These are phyloP conservation scores for Pteromalus puparum DNA, from an alignment of 1,140 invertebrate species.

Conservation along the genomic window DNA sequence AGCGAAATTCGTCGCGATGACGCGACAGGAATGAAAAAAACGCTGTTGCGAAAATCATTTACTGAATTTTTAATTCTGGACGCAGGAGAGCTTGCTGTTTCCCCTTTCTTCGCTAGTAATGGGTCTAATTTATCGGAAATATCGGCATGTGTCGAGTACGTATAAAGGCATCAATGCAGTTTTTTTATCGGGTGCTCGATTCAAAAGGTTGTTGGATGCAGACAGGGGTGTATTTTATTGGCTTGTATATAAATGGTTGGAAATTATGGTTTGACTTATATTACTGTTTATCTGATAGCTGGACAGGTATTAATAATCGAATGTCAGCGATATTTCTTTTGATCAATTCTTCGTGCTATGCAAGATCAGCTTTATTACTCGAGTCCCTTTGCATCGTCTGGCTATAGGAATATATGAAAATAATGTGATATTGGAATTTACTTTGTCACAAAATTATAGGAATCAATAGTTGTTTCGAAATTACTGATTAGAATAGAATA, in stretches of 20 bases:
- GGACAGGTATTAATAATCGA: too few relatives aligned
- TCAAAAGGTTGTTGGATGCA: not conserved
- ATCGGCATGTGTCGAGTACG: slow-evolving; percentile 1
- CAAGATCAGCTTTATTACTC: not conserved
- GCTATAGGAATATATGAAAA: too few relatives aligned
- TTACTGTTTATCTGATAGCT: not conserved
- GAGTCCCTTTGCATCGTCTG: too few relatives aligned
- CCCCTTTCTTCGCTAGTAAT: slow-evolving; percentile 1
- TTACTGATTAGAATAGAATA: too few relatives aligned
- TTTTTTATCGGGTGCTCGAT: not conserved
- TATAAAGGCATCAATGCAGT: not conserved
- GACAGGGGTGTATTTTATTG: not conserved
- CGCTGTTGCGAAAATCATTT: slow-evolving; percentile 20
- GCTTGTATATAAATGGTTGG: not conserved
- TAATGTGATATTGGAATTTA: too few relatives aligned
- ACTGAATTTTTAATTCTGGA: slow-evolving; percentile 28
- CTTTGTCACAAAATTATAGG: too few relatives aligned
- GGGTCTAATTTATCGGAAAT: slow-evolving; percentile 13
- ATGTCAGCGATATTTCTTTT: too few relatives aligned
- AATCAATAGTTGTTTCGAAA: too few relatives aligned
- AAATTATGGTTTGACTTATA: not conserved
- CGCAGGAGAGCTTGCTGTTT: not conserved
- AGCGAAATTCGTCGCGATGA: slow-evolving; percentile 12
- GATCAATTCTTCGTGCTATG: not conserved
- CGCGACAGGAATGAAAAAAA: not conserved